Percentiles rank a stretch among this genome's conserved stretches.
Conservation (phyloP, 2,888 invertebrate species). For the Acrobasis suavella region DNA sequence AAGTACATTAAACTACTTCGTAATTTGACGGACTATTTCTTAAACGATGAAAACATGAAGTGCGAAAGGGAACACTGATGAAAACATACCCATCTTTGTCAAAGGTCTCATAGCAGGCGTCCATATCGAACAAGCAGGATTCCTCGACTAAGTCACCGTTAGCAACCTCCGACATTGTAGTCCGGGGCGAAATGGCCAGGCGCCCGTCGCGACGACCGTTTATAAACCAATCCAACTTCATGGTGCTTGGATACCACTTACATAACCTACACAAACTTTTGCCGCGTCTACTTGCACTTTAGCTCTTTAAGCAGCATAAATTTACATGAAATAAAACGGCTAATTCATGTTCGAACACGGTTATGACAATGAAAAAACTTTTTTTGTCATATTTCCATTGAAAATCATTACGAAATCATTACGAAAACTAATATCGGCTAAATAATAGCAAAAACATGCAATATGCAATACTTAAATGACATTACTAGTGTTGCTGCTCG, state of each 20-base stretch:
- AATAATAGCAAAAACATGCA: slow-evolving; percentile 2
- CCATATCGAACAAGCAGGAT: slow-evolving; percentile 87
- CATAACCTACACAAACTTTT: slow-evolving; percentile 45
- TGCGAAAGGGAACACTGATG: slow-evolving; percentile 10
- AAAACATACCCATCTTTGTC: slow-evolving; percentile 92
- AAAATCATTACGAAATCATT: slow-evolving; percentile 10
- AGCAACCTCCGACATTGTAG: slow-evolving; percentile 74
- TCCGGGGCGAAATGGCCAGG: slow-evolving; percentile 69
- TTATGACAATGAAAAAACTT: not conserved
- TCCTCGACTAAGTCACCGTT: slow-evolving; percentile 72
- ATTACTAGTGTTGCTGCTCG: no score
- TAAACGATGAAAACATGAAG: not conserved
- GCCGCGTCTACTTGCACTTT: slow-evolving; percentile 31
- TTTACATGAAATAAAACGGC: not conserved
- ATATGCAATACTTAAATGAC: not conserved
- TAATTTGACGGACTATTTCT: not conserved
- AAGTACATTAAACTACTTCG: not conserved
- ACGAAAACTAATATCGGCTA: not conserved
- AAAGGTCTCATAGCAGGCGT: slow-evolving; percentile 95
- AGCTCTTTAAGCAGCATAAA: not conserved
- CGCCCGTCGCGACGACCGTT: slow-evolving; percentile 53
- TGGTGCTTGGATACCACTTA: slow-evolving; percentile 50
- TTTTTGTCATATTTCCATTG: slow-evolving; percentile 12
- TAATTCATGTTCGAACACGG: not conserved
- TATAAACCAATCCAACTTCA: slow-evolving; percentile 71